phyloP scores from a whole-genome alignment of 1,140 invertebrate species.

The Nephila pilipes region DNA sequence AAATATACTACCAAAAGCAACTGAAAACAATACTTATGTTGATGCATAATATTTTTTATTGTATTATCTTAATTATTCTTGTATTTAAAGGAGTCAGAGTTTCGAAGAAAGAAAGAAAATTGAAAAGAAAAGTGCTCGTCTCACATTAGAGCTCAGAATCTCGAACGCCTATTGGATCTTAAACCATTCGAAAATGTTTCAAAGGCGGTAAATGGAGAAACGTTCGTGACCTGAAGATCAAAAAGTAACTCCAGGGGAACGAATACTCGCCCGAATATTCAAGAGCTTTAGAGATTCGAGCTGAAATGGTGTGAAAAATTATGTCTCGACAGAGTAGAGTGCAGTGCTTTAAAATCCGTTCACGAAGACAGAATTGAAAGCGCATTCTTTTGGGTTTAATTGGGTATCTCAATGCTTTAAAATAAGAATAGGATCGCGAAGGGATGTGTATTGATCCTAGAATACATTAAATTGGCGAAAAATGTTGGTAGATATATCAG shows the following conservation, averaged over 20 bases:
- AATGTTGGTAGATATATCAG: not conserved
- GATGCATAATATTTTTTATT: not conserved
- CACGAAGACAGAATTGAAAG: slow-evolving; percentile 9
- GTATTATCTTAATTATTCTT: not conserved
- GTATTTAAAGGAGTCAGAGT: not conserved
- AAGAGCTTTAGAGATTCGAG: not conserved
- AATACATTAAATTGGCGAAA: not conserved
- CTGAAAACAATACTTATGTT: not conserved
- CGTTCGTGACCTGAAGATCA: slow-evolving; percentile 46
- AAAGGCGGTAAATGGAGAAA: slow-evolving; percentile 52
- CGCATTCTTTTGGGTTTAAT: slow-evolving; percentile 40
- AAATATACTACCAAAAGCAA: not conserved
- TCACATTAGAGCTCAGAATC: not conserved
- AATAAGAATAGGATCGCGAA: not conserved
- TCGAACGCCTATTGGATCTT: not conserved
- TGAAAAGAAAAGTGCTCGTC: not conserved
- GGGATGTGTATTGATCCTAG: not conserved
- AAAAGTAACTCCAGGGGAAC: not conserved
- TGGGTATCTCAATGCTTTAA: slow-evolving; percentile 7
- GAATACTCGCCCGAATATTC: not conserved
- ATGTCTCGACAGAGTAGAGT: not conserved
- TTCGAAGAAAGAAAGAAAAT: not conserved
- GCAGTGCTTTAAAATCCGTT: slow-evolving; percentile 37
- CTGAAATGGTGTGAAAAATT: slow-evolving; percentile 36
- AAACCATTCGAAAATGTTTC: slow-evolving; percentile 44